phyloP scores from a whole-genome alignment of 2,888 invertebrate species.

The Monoplex corrugatus region DNA sequence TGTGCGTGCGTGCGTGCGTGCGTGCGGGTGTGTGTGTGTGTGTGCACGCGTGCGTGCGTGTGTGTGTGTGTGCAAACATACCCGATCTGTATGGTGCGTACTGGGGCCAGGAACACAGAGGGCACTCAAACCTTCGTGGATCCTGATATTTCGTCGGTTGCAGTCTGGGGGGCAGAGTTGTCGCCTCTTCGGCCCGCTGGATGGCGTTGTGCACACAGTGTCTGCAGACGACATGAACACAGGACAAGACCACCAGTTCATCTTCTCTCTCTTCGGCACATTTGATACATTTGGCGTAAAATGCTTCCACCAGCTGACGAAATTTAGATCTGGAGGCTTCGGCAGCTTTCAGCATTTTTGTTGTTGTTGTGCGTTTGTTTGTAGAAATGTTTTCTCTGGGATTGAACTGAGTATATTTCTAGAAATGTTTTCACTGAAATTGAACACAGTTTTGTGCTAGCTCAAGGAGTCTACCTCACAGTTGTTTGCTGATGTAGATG shows the following conservation, averaged over 20 bases:
- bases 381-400: no score
- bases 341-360: not conserved
- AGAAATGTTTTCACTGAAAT: no score
- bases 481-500: no score
- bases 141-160: not conserved
- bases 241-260: not conserved
- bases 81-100: not conserved
- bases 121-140: slow-evolving; percentile 3
- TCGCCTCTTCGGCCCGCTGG: not conserved
- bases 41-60: not conserved
- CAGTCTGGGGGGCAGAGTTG: not conserved
- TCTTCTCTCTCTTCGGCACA: not conserved
- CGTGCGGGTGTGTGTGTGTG: not conserved
- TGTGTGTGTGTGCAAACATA: not conserved
- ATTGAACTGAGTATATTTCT: no score
- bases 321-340: not conserved
- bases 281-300: not conserved
- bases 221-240: slow-evolving; percentile 20
- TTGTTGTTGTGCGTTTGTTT: not conserved
- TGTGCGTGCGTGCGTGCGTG: not conserved
- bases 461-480: no score
- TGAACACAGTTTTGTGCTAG: no score
- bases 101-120: slow-evolving; percentile 23
- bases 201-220: not conserved
- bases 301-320: not conserved